These are phyloP conservation scores for Drosophila suboccidentalis DNA, from an alignment of 2,888 invertebrate species.

Conservation along the genomic window DNA sequence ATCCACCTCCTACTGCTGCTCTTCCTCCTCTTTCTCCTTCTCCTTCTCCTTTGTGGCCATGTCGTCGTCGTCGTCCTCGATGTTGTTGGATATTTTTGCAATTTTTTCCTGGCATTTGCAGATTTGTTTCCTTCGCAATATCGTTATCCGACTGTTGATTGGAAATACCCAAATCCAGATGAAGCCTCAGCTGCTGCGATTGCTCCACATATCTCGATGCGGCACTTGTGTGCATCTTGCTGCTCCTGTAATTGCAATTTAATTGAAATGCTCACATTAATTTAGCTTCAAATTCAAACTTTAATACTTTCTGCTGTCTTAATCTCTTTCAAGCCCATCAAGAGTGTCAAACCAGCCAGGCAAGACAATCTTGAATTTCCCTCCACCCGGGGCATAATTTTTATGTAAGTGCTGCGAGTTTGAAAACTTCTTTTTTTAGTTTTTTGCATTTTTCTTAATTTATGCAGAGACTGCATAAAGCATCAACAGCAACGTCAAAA, in stretches of 20 bases:
- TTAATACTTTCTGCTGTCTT: background rate
- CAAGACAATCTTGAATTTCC: conserved; percentile 3
- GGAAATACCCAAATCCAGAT: conserved; percentile 39
- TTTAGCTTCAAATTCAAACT: background rate
- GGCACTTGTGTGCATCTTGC: conserved; percentile 57
- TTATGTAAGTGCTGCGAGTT: conserved; percentile 34
- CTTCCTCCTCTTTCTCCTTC: background rate
- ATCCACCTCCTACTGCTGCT: background rate
- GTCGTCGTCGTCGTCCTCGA: conserved; percentile 55
- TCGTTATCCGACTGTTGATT: conserved; percentile 34
- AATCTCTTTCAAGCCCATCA: background rate
- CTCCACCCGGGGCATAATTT: conserved; percentile 19
- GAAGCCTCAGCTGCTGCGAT: conserved; percentile 39
- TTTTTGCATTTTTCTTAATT: conserved; percentile 59
- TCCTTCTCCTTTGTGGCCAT: background rate
- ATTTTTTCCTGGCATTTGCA: conserved; percentile 65
- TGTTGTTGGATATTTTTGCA: conserved; percentile 63
- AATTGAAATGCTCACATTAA: conserved; percentile 4
- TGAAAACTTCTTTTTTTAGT: conserved; percentile 28
- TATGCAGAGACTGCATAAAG: conserved; percentile 49
- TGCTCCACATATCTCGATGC: conserved; percentile 33
- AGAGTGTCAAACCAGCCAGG: conserved; percentile 18
- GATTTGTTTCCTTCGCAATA: conserved; percentile 42
- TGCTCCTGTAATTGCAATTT: conserved; percentile 41
- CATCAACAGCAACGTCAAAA: conserved; percentile 36